Evolutionary conservation across 2,888 invertebrate genomes (phyloP).

Genomic region (Empis stercorea): DNA sequence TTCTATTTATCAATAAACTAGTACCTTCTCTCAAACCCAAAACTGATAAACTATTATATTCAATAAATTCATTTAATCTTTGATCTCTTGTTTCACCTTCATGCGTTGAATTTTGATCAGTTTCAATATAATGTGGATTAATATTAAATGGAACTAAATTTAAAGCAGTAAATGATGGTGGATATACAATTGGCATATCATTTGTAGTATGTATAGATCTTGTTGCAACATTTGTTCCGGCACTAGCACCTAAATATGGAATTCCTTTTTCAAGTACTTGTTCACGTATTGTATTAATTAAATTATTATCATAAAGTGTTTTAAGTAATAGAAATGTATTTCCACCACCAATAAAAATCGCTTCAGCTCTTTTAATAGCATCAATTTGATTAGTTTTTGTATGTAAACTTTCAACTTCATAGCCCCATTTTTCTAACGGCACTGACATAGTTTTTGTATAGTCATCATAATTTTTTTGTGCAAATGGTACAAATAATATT

Average conservation of each 20-base stretch:
- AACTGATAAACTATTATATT: slow-evolving; percentile 46
- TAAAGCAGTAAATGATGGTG: slow-evolving; percentile 55
- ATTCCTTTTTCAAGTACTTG: slow-evolving; percentile 49
- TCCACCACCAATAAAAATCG: slow-evolving; percentile 68
- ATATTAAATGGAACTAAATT: slow-evolving; percentile 69
- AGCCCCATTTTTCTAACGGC: slow-evolving; percentile 51
- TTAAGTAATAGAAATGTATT: slow-evolving; percentile 66
- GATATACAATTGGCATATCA: slow-evolving; percentile 77
- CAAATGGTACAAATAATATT: slow-evolving; percentile 64
- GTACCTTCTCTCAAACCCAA: slow-evolving; percentile 62
- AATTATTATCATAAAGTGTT: slow-evolving; percentile 50
- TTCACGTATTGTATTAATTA: slow-evolving; percentile 49
- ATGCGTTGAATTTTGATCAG: slow-evolving; percentile 43
- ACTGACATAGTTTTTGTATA: slow-evolving; percentile 49
- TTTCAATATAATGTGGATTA: slow-evolving; percentile 70
- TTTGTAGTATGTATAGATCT: slow-evolving; percentile 69
- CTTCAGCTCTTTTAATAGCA: slow-evolving; percentile 48
- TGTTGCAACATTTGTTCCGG: slow-evolving; percentile 74
- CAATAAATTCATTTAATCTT: slow-evolving; percentile 54
- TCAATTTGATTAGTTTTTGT: slow-evolving; percentile 40
- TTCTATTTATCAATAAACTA: slow-evolving; percentile 46
- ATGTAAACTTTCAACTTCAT: slow-evolving; percentile 53
- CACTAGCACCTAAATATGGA: slow-evolving; percentile 66
- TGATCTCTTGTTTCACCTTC: slow-evolving; percentile 70
- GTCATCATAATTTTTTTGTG: slow-evolving; percentile 48